These are phyloP conservation scores for Luidia sarsii DNA, from an alignment of 53 echinoderm and acorn worm species.

Conservation along the genomic window DNA sequence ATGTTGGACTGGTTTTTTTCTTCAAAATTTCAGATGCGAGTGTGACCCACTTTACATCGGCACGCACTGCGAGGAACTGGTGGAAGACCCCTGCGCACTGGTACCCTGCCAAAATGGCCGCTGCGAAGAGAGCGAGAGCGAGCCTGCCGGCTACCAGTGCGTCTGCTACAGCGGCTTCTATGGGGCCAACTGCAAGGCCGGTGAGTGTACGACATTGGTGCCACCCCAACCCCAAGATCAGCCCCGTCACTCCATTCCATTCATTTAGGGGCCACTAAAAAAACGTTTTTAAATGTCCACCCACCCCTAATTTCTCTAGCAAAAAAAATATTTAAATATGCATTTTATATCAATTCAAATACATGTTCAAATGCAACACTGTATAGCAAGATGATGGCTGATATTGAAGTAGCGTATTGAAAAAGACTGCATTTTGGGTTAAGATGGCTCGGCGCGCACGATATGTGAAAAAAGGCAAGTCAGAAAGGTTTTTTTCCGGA, in stretches of 20 bases:
- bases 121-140: neutral
- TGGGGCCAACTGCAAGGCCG: neutral
- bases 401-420: too few species aligned
- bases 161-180: neutral
- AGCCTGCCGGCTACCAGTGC: neutral
- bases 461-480: too few species aligned
- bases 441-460: too few species aligned
- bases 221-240: neutral
- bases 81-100: constrained; percentile 22
- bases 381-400: too few species aligned
- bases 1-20: too few species aligned
- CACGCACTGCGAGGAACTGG: neutral
- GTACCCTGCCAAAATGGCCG: constrained; percentile 4
- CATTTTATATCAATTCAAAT: too few species aligned
- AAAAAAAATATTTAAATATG: too few species aligned
- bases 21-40: constrained; percentile 8
- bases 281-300: too few species aligned
- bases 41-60: constrained; percentile 19
- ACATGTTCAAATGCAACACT: too few species aligned
- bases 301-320: too few species aligned
- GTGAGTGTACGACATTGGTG: neutral
- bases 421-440: too few species aligned
- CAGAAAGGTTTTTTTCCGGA: too few species aligned
- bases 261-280: neutral
- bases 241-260: neutral